Evolutionary conservation across 2,888 invertebrate genomes (phyloP).

Genomic region (Cloeon dipterum): DNA sequence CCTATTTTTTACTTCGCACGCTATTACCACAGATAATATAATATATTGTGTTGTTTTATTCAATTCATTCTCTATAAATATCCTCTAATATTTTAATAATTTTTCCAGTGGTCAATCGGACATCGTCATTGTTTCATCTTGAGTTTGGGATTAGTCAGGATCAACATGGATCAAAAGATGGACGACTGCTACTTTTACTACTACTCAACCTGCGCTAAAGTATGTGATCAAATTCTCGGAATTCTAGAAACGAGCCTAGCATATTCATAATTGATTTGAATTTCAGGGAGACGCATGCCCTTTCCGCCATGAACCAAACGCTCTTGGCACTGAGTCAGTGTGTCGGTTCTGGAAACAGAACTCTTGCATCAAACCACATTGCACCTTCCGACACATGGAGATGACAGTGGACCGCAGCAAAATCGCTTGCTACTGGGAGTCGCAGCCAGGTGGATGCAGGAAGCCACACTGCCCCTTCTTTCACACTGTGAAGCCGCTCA

Average conservation of each 20-base stretch:
- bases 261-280: constrained; percentile 6
- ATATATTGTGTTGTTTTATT: too few relatives aligned
- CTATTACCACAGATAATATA: too few relatives aligned
- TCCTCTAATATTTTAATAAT: too few relatives aligned
- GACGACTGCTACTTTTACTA: constrained; percentile 79
- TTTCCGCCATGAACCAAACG: constrained; percentile 65
- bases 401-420: constrained; percentile 58
- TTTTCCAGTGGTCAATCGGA: too few relatives aligned
- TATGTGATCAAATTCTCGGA: constrained; percentile 19
- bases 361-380: constrained; percentile 50
- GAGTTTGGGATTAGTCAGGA: too few relatives aligned
- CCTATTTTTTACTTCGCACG: too few relatives aligned
- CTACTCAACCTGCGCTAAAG: constrained; percentile 68
- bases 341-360: constrained; percentile 66
- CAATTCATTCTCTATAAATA: too few relatives aligned
- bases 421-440: constrained; percentile 74
- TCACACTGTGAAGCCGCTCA: constrained; percentile 41
- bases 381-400: constrained; percentile 70
- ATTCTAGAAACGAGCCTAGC: neutral
- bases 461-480: constrained; percentile 68
- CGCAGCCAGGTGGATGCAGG: constrained; percentile 60
- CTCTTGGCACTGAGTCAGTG: constrained; percentile 58
- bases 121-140: too few relatives aligned
- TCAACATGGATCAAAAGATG: too few relatives aligned
- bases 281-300: constrained; percentile 54